Evolutionary conservation across 2,888 invertebrate genomes (phyloP).

Genomic region (Cecidostiba fungosa): DNA sequence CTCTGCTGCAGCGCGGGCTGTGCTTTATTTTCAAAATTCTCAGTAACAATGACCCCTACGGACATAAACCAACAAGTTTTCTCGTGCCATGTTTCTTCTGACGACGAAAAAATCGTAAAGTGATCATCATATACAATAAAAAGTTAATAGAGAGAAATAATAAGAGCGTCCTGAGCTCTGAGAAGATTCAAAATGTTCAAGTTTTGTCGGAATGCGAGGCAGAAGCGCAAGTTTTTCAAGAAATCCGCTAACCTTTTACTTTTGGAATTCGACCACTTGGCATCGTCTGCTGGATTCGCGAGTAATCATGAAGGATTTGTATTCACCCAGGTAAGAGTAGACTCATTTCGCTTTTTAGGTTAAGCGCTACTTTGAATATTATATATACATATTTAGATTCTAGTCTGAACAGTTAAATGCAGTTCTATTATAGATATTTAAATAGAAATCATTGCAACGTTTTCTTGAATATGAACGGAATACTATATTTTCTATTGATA

Average conservation of each 20-base stretch:
- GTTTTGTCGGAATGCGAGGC: constrained; percentile 45
- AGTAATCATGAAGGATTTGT: constrained; percentile 30
- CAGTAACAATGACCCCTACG: constrained; percentile 25
- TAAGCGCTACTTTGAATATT: background rate
- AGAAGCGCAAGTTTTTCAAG: constrained; percentile 31
- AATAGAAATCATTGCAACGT: background rate
- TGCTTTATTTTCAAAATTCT: constrained; percentile 50
- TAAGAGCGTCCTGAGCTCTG: background rate
- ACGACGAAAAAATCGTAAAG: background rate
- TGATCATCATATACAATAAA: background rate
- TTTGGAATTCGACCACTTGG: constrained; percentile 31
- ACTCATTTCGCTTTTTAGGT: constrained; percentile 47
- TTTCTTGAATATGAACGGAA: too few species aligned
- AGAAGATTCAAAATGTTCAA: constrained; percentile 51
- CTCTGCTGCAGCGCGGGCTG: background rate
- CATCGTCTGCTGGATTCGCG: constrained; percentile 44
- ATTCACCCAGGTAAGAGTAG: constrained; percentile 50
- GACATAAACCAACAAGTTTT: too few species aligned
- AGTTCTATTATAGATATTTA: background rate
- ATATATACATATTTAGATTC: background rate
- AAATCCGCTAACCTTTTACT: constrained; percentile 29
- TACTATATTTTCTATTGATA: too few species aligned
- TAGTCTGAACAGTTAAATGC: background rate
- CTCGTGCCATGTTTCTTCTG: background rate
- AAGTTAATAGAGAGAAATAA: background rate